phyloP scores from a whole-genome alignment of 2,888 invertebrate species.

The Sphecodes monilicornis region DNA sequence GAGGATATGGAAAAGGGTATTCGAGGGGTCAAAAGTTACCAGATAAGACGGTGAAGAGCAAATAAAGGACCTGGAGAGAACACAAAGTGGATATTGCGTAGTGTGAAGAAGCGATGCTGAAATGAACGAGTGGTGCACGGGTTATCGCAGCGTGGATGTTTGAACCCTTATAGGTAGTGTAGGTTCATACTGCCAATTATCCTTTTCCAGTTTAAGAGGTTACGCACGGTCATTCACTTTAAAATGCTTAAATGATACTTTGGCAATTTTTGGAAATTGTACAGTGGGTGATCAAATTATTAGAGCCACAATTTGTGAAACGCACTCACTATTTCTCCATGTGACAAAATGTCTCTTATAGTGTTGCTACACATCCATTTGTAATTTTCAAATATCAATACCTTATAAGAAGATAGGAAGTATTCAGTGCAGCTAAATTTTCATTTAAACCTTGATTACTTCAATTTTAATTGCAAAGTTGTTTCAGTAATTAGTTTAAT shows the following conservation, averaged over 20 bases:
- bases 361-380: too few species aligned
- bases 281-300: neutral
- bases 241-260: neutral
- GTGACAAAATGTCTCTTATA: too few species aligned
- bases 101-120: neutral
- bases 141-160: neutral
- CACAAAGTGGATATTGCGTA: neutral
- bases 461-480: too few species aligned
- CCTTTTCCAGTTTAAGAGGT: neutral
- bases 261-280: neutral
- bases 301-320: neutral
- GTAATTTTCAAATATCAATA: neutral
- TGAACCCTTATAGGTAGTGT: neutral
- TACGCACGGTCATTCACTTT: neutral
- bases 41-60: neutral
- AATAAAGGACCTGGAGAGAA: neutral
- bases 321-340: too few species aligned
- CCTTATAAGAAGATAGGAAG: neutral
- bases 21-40: neutral
- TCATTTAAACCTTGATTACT: too few species aligned
- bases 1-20: neutral
- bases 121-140: neutral
- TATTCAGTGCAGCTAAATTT: too few species aligned
- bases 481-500: too few species aligned
- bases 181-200: neutral